Base-by-base conservation (phyloP, 1,140 invertebrate genomes). In the Akabosia matsudoensis region DNA sequence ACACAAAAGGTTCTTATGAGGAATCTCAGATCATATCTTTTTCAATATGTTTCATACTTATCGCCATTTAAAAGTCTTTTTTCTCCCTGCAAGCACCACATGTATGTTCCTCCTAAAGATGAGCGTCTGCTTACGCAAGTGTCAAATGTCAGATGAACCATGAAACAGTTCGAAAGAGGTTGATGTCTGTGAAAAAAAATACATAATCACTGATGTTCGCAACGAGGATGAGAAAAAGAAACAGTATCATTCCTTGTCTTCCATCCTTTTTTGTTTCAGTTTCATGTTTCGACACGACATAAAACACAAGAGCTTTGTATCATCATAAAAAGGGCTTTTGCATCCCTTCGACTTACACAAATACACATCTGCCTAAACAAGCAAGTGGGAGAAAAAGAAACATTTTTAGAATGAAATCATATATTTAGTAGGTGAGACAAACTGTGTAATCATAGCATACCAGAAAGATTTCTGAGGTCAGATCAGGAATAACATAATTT, bases 91-190 rank as follows among this genome's bases (percentile, higher is more conserved):
- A 18, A 18, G 37, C 7, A 45, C 7, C 37, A 10, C 7, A 10
- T 45, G 37, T 7, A 7, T 45, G 37, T 45, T 45, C n/a, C n/a
- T n/a, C n/a, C n/a, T n/a, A n/a, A n/a, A n/a, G n/a, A n/a, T n/a
- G n/a, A n/a, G 37, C 37, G 7, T 10, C 37, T 45, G 37, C 22
- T 56, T 56, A 56, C 14, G 22, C n/a, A 3, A 67, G 61, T 67
- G 61, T 67, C 61, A 67, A 67, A 67, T 67, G 61, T 67, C 61
- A 67, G 61, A 67, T 67, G 61, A 67, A 67, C 61, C 61, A 30
- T 67, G 61, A 67, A 67, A 67, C 61, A 30, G 26, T 24, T 67
- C 24, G 28, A 22, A 16, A 18, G 7, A 22, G 13, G 4, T 61
- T 14, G 24, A 24, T n/a, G 24, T n/a, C 14, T 61, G 54, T 10